Conservation (phyloP, 2,113 vertebrate species). For the Prietella phreatophila region DNA sequence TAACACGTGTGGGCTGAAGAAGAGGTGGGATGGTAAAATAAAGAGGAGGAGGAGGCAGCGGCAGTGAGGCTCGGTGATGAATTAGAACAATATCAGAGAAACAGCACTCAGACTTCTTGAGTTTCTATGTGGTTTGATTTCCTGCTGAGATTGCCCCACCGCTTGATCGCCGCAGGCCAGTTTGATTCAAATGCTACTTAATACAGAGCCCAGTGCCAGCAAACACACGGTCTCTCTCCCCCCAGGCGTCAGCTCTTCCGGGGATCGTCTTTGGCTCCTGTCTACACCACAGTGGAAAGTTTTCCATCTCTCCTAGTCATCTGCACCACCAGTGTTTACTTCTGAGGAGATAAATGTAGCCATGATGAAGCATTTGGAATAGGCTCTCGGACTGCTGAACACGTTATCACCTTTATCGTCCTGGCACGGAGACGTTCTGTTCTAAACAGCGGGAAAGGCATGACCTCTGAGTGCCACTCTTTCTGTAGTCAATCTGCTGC, state of each 20-base stretch:
- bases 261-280: slow-evolving; percentile 21
- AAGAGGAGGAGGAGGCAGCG: slow-evolving; percentile 15
- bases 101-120: not conserved
- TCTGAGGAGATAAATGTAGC: slow-evolving; percentile 29
- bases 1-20: not conserved
- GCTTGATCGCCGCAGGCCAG: slow-evolving; percentile 1
- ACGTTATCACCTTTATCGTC: slow-evolving; percentile 7
- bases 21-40: not conserved
- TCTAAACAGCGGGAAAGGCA: not conserved
- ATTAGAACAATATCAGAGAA: slow-evolving; percentile 25
- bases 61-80: slow-evolving; percentile 5
- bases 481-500: not conserved
- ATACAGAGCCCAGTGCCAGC: not conserved
- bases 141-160: not conserved
- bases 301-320: not conserved
- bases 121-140: not conserved
- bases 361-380: slow-evolving; percentile 1
- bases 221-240: not conserved
- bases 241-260: not conserved
- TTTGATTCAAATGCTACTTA: slow-evolving; percentile 11
- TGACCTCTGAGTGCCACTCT: not conserved
- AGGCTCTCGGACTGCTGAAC: slow-evolving; percentile 11
- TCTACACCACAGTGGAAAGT: slow-evolving; percentile 24
- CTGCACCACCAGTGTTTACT: slow-evolving; percentile 24
- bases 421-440: not conserved